Percentiles rank a stretch among this genome's conserved stretches.
Evolutionary conservation across 1,140 invertebrate genomes (phyloP).

Genomic region (Drosophila teissieri): DNA sequence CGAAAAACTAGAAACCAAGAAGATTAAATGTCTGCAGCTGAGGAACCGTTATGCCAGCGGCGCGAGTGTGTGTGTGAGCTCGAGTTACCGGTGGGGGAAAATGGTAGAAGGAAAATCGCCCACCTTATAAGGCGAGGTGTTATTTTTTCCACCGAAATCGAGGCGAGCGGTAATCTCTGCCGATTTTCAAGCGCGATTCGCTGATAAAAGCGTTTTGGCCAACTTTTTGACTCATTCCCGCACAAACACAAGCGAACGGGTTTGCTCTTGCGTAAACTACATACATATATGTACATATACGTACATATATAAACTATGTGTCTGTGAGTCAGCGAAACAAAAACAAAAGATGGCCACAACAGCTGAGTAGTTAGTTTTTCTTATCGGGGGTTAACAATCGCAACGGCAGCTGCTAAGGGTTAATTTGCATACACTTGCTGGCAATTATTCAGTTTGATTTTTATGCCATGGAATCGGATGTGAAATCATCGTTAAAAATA

Average conservation of each 20-base stretch:
- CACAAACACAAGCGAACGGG: constrained; percentile 24
- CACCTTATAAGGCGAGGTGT: constrained; percentile 47
- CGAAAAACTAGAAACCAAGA: constrained; percentile 45
- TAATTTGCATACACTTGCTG: constrained; percentile 53
- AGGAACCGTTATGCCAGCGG: constrained; percentile 50
- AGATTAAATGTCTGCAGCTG: constrained; percentile 69
- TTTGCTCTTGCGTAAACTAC: constrained; percentile 67
- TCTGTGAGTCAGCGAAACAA: constrained; percentile 63
- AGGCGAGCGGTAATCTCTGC: constrained; percentile 34
- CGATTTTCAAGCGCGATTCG: constrained; percentile 18
- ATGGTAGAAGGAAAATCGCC: constrained; percentile 22
- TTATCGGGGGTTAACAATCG: constrained; percentile 26
- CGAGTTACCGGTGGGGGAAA: constrained; percentile 57
- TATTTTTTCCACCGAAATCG: constrained; percentile 10
- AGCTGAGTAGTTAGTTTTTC: constrained; percentile 53
- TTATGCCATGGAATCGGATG: constrained; percentile 46
- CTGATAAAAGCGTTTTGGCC: constrained; percentile 66
- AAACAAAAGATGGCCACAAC: constrained; percentile 41
- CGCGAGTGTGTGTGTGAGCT: constrained; percentile 10
- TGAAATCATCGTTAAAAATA: constrained; percentile 80
- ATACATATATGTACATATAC: neutral
- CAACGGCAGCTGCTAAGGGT: constrained; percentile 12
- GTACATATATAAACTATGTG: neutral
- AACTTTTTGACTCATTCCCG: constrained; percentile 59
- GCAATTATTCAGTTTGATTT: constrained; percentile 20